Evolutionary conservation across 1,140 invertebrate species (phyloP).

Genomic region (Stegodyphus mimosarum): DNA sequence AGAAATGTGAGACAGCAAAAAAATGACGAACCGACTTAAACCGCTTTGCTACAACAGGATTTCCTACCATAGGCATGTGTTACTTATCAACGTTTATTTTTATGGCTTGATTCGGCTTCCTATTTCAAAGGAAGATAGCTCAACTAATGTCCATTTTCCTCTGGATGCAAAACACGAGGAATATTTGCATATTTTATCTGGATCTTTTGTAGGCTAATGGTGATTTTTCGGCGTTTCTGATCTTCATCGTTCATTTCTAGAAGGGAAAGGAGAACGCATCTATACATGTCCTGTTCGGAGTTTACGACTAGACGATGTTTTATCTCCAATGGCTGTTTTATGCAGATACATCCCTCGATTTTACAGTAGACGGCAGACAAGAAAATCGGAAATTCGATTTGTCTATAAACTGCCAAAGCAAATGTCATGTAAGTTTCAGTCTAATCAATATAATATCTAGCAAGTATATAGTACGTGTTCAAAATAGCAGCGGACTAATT

Average conservation of each 20-base stretch:
- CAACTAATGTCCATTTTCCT: constrained; percentile 49
- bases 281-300: not conserved
- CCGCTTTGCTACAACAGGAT: too few relatives aligned
- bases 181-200: constrained; percentile 47
- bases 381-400: not conserved
- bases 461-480: too few relatives aligned
- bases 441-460: too few relatives aligned
- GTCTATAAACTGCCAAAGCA: not conserved
- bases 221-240: constrained; percentile 7
- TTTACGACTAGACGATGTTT: constrained; percentile 1
- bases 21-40: too few relatives aligned
- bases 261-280: not conserved
- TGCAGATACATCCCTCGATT: constrained; percentile 29
- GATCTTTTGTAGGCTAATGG: constrained; percentile 50
- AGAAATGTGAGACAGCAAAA: too few relatives aligned
- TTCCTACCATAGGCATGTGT: constrained; percentile 18
- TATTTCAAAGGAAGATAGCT: constrained; percentile 9
- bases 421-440: too few relatives aligned
- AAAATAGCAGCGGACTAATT: too few relatives aligned
- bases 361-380: constrained; percentile 5
- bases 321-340: constrained; percentile 45
- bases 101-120: constrained; percentile 7
- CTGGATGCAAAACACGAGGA: constrained; percentile 32
- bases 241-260: not conserved
- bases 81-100: constrained; percentile 52